Percentiles rank a stretch among this genome's conserved stretches.
These are phyloP conservation scores for Formica exsecta DNA, from an alignment of 1,140 invertebrate species.

Conservation along the genomic window DNA sequence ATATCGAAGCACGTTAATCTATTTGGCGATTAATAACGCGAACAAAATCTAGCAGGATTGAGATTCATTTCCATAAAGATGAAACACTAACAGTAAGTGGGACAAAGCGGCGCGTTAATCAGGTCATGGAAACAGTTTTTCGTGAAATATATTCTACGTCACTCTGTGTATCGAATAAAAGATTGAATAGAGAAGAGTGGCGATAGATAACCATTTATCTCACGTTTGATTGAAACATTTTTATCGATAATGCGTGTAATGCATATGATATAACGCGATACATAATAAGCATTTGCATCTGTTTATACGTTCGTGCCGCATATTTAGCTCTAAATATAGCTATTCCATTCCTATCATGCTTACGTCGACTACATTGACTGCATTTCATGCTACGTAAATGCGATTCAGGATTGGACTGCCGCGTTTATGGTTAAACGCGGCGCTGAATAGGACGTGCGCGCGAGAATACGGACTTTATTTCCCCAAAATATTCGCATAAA, in stretches of 20 bases:
- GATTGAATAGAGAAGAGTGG: not conserved
- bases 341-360: slow-evolving; percentile 16
- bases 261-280: not conserved
- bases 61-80: slow-evolving; percentile 44
- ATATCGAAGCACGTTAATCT: not conserved
- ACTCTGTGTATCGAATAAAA: not conserved
- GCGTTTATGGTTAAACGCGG: slow-evolving; percentile 20
- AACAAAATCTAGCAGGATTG: not conserved
- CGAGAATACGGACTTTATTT: slow-evolving; percentile 18
- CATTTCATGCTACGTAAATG: slow-evolving; percentile 16
- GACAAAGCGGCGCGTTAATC: slow-evolving; percentile 6
- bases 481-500: slow-evolving; percentile 9
- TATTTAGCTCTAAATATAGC: slow-evolving; percentile 6
- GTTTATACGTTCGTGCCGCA: not conserved
- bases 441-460: not conserved
- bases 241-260: slow-evolving; percentile 2
- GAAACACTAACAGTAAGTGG: slow-evolving; percentile 30
- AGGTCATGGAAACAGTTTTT: slow-evolving; percentile 16
- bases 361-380: slow-evolving; percentile 12
- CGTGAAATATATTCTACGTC: not conserved
- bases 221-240: not conserved
- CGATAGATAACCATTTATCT: not conserved
- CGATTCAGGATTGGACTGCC: not conserved
- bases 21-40: slow-evolving; percentile 19
- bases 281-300: slow-evolving; percentile 4